These are phyloP conservation scores for Ctena decussata DNA, from an alignment of 2,888 invertebrate species.

Conservation along the genomic window DNA sequence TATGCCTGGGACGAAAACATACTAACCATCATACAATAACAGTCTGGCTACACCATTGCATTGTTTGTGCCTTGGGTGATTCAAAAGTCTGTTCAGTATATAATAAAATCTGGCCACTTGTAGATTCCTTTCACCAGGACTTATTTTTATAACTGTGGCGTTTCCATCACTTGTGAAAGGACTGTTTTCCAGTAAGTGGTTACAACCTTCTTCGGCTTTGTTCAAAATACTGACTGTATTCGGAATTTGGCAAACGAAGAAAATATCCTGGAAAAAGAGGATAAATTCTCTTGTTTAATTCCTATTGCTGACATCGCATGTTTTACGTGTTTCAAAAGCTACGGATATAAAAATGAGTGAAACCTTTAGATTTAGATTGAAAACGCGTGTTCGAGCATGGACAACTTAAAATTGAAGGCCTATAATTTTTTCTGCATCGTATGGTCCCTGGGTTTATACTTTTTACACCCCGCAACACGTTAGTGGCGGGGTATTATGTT, in stretches of 20 bases:
- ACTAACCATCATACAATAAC: slow-evolving; percentile 3
- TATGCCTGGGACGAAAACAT: too few relatives aligned
- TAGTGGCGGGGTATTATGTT: too few relatives aligned
- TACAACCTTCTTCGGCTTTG: slow-evolving; percentile 16
- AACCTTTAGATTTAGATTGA: too few relatives aligned
- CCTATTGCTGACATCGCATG: too few relatives aligned
- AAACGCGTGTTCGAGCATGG: too few relatives aligned
- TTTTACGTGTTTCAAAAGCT: too few relatives aligned
- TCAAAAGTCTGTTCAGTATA: slow-evolving; percentile 27
- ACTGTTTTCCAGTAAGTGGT: background rate
- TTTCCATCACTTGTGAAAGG: background rate
- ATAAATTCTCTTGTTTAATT: too few relatives aligned
- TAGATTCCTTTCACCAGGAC: slow-evolving; percentile 29
- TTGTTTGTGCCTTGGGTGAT: slow-evolving; percentile 19
- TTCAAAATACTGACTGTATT: slow-evolving; percentile 39
- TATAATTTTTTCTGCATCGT: too few relatives aligned
- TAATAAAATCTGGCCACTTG: slow-evolving; percentile 29
- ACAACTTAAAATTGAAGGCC: too few relatives aligned
- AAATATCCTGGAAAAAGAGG: slow-evolving; percentile 34
- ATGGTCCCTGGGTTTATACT: too few relatives aligned
- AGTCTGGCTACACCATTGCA: slow-evolving; percentile 30
- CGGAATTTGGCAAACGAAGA: slow-evolving; percentile 38
- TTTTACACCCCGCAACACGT: too few relatives aligned
- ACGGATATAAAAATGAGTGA: too few relatives aligned
- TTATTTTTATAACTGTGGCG: background rate